A percentile compares a stretch with the other conserved stretches of the same genome.
Evolutionary conservation across 2,888 invertebrate species (phyloP).

Genomic region (Brenthis hecate): DNA sequence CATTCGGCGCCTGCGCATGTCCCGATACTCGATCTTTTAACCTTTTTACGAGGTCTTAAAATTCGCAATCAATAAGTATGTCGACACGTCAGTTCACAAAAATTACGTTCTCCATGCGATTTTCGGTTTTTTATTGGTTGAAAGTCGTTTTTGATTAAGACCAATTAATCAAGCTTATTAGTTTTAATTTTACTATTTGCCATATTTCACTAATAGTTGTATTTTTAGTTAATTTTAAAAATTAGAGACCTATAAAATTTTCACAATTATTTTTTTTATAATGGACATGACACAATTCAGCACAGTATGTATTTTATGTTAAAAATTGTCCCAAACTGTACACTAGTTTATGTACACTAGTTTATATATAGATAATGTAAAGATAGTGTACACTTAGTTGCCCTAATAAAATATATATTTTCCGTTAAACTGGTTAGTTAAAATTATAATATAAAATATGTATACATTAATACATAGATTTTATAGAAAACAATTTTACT

Average conservation of each 20-base stretch:
- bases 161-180: slow-evolving; percentile 19
- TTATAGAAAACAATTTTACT: too few species aligned
- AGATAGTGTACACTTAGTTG: too few species aligned
- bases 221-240: background rate
- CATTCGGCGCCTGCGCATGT: slow-evolving; percentile 32
- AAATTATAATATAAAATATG: too few species aligned
- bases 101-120: background rate
- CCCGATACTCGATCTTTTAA: slow-evolving; percentile 37
- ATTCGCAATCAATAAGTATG: slow-evolving; percentile 12
- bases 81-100: background rate
- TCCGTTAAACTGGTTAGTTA: too few species aligned
- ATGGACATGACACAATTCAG: too few species aligned
- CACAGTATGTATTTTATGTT: too few species aligned
- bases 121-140: slow-evolving; percentile 3
- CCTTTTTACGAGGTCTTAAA: slow-evolving; percentile 25
- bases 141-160: slow-evolving; percentile 11
- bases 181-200: slow-evolving; percentile 19
- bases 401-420: too few species aligned
- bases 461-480: too few species aligned
- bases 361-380: too few species aligned
- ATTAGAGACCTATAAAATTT: slow-evolving; percentile 10
- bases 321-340: too few species aligned
- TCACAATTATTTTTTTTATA: background rate
- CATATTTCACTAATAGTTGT: slow-evolving; percentile 6
- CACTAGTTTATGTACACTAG: too few species aligned